Evolutionary conservation across 2,113 vertebrate genomes (phyloP).

Genomic region (Nothoprocta pentlandii): DNA sequence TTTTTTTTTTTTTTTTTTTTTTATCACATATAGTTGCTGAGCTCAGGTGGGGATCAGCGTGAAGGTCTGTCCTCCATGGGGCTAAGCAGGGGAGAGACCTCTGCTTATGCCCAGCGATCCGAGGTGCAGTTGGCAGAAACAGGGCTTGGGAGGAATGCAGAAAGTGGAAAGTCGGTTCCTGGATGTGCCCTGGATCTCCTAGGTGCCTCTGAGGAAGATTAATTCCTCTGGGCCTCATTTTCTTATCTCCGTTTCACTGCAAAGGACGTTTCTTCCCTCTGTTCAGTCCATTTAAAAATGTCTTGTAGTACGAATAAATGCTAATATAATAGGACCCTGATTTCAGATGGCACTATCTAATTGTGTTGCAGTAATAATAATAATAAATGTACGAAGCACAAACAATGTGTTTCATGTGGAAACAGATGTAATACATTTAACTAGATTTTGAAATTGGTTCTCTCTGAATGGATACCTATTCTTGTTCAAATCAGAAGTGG

Average conservation of each 20-base stretch:
- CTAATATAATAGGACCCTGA: neutral
- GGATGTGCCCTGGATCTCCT: neutral
- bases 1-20: neutral
- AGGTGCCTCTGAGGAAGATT: neutral
- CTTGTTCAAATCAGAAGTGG: conserved; percentile 29
- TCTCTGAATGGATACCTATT: neutral
- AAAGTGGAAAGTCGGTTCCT: neutral
- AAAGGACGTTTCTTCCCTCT: neutral
- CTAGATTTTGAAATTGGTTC: conserved; percentile 38
- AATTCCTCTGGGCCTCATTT: neutral
- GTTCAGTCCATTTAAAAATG: neutral
- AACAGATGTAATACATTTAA: conserved; percentile 12
- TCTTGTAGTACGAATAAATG: neutral
- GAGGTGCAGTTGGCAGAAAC: neutral
- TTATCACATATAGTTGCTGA: neutral
- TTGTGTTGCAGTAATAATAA: conserved; percentile 6
- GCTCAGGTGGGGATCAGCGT: neutral
- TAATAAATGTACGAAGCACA: conserved; percentile 26
- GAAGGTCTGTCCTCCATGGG: neutral
- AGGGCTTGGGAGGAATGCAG: neutral
- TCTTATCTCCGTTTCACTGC: neutral
- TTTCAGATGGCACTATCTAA: conserved; percentile 11
- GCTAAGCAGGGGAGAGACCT: neutral
- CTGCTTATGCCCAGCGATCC: neutral
- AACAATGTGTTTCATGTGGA: neutral